Evolutionary conservation across 2,113 vertebrate genomes (phyloP).

Genomic region (Prionailurus bengalensis): DNA sequence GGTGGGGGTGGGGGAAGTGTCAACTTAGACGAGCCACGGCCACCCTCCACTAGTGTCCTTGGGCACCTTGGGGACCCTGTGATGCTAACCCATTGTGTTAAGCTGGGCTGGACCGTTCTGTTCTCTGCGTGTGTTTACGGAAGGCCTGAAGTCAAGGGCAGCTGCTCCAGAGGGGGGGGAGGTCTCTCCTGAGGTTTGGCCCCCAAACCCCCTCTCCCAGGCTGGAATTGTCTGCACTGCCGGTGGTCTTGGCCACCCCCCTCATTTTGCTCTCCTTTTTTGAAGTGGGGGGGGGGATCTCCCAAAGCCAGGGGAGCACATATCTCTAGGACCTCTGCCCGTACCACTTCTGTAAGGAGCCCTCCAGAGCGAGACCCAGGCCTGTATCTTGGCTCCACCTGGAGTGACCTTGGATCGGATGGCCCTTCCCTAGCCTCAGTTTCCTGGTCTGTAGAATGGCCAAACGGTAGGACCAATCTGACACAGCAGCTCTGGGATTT

Average conservation of each 20-base stretch:
- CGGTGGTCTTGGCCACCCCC: background rate
- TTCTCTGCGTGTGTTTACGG: conserved; percentile 65
- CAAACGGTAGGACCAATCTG: background rate
- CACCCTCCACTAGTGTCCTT: background rate
- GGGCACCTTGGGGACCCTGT: background rate
- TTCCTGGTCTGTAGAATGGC: background rate
- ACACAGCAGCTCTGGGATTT: background rate
- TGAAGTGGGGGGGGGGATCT: background rate
- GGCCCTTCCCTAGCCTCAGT: background rate
- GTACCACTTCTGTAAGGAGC: rapidly evolving
- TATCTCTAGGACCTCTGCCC: background rate
- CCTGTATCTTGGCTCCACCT: rapidly evolving
- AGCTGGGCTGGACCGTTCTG: conserved; percentile 30
- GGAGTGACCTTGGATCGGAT: background rate
- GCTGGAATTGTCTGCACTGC: background rate
- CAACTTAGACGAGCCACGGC: background rate
- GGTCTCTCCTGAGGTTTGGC: rapidly evolving
- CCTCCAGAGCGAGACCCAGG: background rate
- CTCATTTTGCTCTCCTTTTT: background rate
- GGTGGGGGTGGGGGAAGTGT: background rate
- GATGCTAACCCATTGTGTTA: background rate
- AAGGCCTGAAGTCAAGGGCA: conserved; percentile 54
- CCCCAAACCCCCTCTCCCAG: background rate
- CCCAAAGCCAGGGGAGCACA: background rate
- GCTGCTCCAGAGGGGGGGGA: background rate